phyloP scores from a whole-genome alignment of 2,797 vertebrate genomes.

The Betta splendens region DNA sequence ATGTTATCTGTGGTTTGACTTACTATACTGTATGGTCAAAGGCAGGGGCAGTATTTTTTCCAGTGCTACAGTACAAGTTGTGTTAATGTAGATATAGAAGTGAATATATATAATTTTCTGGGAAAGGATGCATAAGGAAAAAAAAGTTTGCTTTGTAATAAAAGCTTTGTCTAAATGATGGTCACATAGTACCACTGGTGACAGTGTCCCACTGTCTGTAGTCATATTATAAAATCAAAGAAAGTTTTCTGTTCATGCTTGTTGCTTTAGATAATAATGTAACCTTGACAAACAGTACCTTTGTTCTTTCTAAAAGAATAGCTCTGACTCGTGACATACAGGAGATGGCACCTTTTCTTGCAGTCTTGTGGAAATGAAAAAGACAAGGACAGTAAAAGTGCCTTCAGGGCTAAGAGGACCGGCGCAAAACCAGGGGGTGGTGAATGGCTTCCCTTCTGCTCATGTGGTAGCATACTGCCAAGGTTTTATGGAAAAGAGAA shows the following conservation, averaged over 20 bases:
- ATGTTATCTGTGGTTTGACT: conserved; percentile 26
- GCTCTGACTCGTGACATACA: conserved; percentile 24
- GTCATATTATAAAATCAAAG: background rate
- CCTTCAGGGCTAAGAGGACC: conserved; percentile 45
- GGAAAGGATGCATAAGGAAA: conserved; percentile 27
- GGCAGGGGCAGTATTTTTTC: conserved; percentile 19
- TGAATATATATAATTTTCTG: conserved; percentile 32
- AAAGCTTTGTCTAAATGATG: conserved; percentile 30
- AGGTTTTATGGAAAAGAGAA: conserved; percentile 45
- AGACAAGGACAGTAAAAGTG: conserved; percentile 34
- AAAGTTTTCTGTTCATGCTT: conserved; percentile 11
- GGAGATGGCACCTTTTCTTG: conserved; percentile 21
- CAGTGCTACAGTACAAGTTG: conserved; percentile 26
- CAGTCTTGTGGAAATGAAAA: conserved; percentile 35
- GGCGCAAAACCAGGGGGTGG: conserved; percentile 44
- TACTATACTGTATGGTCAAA: conserved; percentile 10
- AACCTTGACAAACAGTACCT: conserved; percentile 21
- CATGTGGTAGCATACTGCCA: conserved; percentile 44
- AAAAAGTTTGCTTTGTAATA: conserved; percentile 26
- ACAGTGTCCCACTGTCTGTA: background rate
- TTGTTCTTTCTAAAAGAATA: conserved; percentile 10
- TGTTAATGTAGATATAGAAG: conserved; percentile 27
- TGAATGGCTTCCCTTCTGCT: conserved; percentile 54
- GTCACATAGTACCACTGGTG: conserved; percentile 4
- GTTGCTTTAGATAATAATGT: conserved; percentile 9